A percentile compares a stretch with the other conserved stretches of the same genome.
phyloP scores from a whole-genome alignment of 2,113 vertebrate genomes.

The Oncorhynchus gorbuscha region DNA sequence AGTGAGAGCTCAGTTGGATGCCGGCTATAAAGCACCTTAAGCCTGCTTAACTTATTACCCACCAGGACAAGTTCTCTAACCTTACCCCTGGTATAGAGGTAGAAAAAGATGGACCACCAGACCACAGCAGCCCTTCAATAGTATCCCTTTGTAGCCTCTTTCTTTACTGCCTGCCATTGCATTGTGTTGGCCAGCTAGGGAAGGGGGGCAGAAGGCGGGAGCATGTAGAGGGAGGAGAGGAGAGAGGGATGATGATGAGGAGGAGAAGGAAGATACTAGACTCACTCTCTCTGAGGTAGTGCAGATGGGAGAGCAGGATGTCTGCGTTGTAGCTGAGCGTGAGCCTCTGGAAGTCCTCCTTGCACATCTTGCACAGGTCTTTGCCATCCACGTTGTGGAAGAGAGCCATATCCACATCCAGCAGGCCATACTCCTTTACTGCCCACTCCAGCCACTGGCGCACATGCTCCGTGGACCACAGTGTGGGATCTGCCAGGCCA shows the following conservation, averaged over 20 bases:
- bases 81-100: not conserved
- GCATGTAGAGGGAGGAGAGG: not conserved
- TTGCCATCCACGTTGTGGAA: constrained; percentile 88
- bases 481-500: constrained; percentile 74
- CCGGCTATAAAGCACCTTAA: not conserved
- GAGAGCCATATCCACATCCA: constrained; percentile 79
- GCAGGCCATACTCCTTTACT: constrained; percentile 83
- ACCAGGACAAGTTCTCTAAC: not conserved
- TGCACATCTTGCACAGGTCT: constrained; percentile 88
- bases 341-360: constrained; percentile 86
- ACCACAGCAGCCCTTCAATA: no score
- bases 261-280: not conserved
- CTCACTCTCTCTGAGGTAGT: constrained; percentile 96
- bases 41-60: not conserved
- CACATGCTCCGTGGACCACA: constrained; percentile 87
- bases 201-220: not conserved
- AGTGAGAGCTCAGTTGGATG: not conserved
- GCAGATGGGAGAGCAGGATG: constrained; percentile 87
- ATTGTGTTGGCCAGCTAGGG: not conserved
- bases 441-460: constrained; percentile 91
- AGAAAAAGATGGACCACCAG: not conserved
- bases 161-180: no score
- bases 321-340: constrained; percentile 87
- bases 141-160: no score
- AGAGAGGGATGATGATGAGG: not conserved